phyloP scores from a whole-genome alignment of 2,113 vertebrate species.

The Dicaeum eximium region DNA sequence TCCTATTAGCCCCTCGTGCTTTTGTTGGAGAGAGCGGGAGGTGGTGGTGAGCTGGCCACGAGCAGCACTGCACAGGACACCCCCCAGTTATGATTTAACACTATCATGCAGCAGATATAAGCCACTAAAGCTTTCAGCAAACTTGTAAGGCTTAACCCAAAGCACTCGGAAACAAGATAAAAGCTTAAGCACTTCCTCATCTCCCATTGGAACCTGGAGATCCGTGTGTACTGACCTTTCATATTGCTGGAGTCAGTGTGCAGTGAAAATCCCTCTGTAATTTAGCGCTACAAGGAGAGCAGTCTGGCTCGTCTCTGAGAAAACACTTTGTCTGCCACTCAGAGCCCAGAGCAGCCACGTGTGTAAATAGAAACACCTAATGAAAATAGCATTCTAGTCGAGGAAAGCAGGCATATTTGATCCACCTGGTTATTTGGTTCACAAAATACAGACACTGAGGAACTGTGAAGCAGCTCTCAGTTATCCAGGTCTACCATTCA shows the following conservation, averaged over 20 bases:
- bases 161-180: constrained; percentile 65
- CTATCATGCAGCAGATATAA: constrained; percentile 50
- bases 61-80: constrained; percentile 10
- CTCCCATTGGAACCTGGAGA: background rate
- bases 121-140: constrained; percentile 54
- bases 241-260: constrained; percentile 8
- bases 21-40: background rate
- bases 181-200: constrained; percentile 58
- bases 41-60: background rate
- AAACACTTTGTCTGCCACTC: constrained; percentile 10
- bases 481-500: background rate
- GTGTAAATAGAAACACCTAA: background rate
- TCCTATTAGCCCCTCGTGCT: background rate
- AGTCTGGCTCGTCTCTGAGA: constrained; percentile 26
- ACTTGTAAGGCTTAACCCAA: constrained; percentile 63
- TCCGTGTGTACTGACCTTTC: constrained; percentile 64
- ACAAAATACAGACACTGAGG: background rate
- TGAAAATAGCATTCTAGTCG: background rate
- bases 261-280: constrained; percentile 55
- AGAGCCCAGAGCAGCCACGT: background rate
- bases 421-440: background rate
- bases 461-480: background rate
- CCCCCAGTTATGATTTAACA: constrained; percentile 16
- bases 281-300: constrained; percentile 42
- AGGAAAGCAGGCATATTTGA: background rate